Conservation (phyloP, 2,113 vertebrate species). For the Stegastes partitus region DNA sequence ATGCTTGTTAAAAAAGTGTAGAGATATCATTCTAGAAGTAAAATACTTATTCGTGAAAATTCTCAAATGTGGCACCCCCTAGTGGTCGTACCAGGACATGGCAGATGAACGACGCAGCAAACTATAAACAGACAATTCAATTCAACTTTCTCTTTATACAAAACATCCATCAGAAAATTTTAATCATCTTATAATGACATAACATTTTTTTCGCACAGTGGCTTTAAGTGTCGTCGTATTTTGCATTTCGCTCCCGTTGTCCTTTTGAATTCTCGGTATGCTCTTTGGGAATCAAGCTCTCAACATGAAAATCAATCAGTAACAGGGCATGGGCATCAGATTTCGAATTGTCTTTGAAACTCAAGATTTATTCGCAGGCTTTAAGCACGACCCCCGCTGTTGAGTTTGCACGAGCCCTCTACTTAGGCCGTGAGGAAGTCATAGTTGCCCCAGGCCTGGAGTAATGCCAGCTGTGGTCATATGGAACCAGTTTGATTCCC, state of each 20-base stretch:
- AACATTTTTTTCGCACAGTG: not conserved
- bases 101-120: not conserved
- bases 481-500: slow-evolving; percentile 79
- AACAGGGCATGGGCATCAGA: slow-evolving; percentile 38
- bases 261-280: slow-evolving; percentile 22
- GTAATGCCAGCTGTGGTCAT: slow-evolving; percentile 71
- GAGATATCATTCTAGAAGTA: too few relatives aligned
- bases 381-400: slow-evolving; percentile 46
- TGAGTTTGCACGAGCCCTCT: slow-evolving; percentile 25
- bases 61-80: not conserved
- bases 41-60: too few relatives aligned
- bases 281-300: slow-evolving; percentile 17
- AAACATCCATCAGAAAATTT: not conserved
- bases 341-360: slow-evolving; percentile 73
- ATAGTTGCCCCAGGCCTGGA: slow-evolving; percentile 56
- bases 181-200: too few relatives aligned
- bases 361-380: slow-evolving; percentile 63
- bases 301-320: slow-evolving; percentile 48
- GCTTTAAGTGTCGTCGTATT: not conserved
- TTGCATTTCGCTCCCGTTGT: not conserved
- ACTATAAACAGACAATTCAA: not conserved
- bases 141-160: too few relatives aligned
- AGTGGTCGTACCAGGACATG: not conserved
- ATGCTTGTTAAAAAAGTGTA: too few relatives aligned
- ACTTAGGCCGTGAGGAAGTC: slow-evolving; percentile 27